Evolutionary conservation across 2,113 vertebrate genomes (phyloP), one percentile per base, ranked within the genome.

Genomic region (Parus major): DNA sequence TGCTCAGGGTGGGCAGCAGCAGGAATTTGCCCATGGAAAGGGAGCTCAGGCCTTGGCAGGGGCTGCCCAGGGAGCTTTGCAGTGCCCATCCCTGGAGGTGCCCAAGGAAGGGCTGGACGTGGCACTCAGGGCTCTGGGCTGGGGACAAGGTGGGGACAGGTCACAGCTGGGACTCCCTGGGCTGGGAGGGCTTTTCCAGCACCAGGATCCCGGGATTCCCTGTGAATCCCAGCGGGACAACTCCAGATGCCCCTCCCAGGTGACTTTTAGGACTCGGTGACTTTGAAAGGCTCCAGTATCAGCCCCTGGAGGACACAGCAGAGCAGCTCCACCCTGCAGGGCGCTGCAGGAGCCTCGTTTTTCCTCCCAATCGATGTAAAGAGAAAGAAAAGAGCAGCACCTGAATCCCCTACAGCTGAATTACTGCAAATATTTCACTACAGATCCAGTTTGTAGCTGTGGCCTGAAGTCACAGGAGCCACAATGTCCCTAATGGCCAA

Each of bases 1-100:
- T 16, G 44, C 1, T 33, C 72, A 61, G 55, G 0, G 0, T 7
- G 71, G 71, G 0, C 36, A 44, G 0, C 33, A 53, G 73, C 1
- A 69, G 73, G 3, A n/a, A 61, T 78, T 61, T 46, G 1, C 1
- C 0, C 19, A 3, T 78, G 83, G 46, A 8, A 33, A 86, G 72
- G 83, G 36, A 0, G 72, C 2, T 28, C 8, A 75, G 29, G 31
- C 29, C n/a, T 42, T 57, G 71, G 83, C 3, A 86, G 5, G 36
- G 1, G 71, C 61, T 86, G 84, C 84, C 64, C 84, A 61, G 73
- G 55, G 73, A 53, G 64, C 3, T 52, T 16, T 28, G 84, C 1
- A 78, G 84, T 78, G 14, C 64, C 73, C 83, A 60, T 12, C 27
- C 73, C 72, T 77, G 53, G 5, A 36, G 61, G 61, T 50, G 82